These are phyloP conservation scores for Lithodes maja DNA, from an alignment of 2,888 invertebrate genomes.

Conservation along the genomic window DNA sequence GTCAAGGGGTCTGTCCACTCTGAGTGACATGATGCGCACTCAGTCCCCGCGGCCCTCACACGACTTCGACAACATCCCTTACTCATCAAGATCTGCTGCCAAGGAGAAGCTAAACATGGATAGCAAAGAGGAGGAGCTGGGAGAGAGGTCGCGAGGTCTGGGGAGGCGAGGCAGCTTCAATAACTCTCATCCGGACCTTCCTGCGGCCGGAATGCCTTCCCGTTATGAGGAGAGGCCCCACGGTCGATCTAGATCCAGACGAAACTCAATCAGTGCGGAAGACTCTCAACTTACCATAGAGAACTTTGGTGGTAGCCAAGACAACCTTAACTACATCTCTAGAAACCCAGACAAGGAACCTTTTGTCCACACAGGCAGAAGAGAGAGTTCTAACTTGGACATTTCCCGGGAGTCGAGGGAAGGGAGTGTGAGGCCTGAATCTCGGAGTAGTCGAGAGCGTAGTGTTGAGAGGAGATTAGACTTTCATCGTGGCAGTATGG, in stretches of 20 bases:
- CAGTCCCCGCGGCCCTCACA: slow-evolving; percentile 66
- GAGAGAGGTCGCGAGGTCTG: slow-evolving; percentile 73
- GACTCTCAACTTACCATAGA: slow-evolving; percentile 92
- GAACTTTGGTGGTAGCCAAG: slow-evolving; percentile 91
- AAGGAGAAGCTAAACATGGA: slow-evolving; percentile 81
- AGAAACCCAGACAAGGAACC: slow-evolving; percentile 87
- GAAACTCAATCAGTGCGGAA: slow-evolving; percentile 86
- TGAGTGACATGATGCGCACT: slow-evolving; percentile 70
- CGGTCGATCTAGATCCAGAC: slow-evolving; percentile 88
- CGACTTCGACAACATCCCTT: slow-evolving; percentile 56
- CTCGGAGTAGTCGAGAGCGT: slow-evolving; percentile 54
- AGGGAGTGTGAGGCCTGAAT: slow-evolving; percentile 51
- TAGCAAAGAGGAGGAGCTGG: slow-evolving; percentile 82
- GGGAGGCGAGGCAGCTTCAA: slow-evolving; percentile 65
- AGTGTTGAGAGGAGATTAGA: slow-evolving; percentile 57
- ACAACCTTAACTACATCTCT: slow-evolving; percentile 88
- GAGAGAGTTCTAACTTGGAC: slow-evolving; percentile 55
- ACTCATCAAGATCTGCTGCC: slow-evolving; percentile 55
- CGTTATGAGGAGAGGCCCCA: slow-evolving; percentile 64
- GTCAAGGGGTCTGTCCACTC: slow-evolving; percentile 65
- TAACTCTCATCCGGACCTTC: slow-evolving; percentile 67
- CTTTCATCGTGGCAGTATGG: slow-evolving; percentile 62
- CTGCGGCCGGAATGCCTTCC: slow-evolving; percentile 71
- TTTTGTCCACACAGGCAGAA: slow-evolving; percentile 73
- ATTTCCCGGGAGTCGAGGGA: slow-evolving; percentile 53